Evolutionary conservation across 2,888 invertebrate species (phyloP).

Genomic region (Tortricodes alternella): DNA sequence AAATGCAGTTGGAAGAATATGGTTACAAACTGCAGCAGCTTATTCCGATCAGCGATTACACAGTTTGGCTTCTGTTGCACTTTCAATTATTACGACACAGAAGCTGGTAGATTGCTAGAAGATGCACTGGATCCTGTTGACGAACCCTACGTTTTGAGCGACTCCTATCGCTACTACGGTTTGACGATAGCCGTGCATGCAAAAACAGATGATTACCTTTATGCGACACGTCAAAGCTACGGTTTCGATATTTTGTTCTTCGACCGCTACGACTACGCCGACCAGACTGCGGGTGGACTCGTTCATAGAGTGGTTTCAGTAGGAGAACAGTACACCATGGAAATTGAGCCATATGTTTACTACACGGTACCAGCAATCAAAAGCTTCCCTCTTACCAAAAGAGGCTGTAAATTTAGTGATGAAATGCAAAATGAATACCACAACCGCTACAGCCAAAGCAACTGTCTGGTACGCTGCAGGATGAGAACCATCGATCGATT

Average conservation of each 20-base stretch:
- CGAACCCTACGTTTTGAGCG: neutral
- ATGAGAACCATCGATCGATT: constrained; percentile 50
- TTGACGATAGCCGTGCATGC: constrained; percentile 10
- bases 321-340: constrained; percentile 11
- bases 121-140: constrained; percentile 11
- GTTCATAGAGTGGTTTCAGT: constrained; percentile 15
- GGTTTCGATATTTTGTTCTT: constrained; percentile 23
- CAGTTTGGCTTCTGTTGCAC: constrained; percentile 24
- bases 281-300: constrained; percentile 26
- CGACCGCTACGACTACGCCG: constrained; percentile 28
- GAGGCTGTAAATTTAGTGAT: constrained; percentile 68
- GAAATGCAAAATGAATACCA: constrained; percentile 46
- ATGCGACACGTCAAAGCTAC: constrained; percentile 16
- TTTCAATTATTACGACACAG: constrained; percentile 27
- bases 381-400: constrained; percentile 27
- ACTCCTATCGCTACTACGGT: neutral
- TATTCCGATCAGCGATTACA: constrained; percentile 16
- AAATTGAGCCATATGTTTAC: constrained; percentile 5
- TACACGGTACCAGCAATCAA: constrained; percentile 16
- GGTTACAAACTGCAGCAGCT: neutral
- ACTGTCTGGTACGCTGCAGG: constrained; percentile 62
- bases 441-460: constrained; percentile 56
- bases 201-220: constrained; percentile 24
- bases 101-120: constrained; percentile 20
- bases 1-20: constrained; percentile 15